A percentile compares a stretch with the other conserved stretches of the same genome.
These are phyloP conservation scores for Apteryx mantelli DNA, from an alignment of 2,113 vertebrate species.

Conservation along the genomic window DNA sequence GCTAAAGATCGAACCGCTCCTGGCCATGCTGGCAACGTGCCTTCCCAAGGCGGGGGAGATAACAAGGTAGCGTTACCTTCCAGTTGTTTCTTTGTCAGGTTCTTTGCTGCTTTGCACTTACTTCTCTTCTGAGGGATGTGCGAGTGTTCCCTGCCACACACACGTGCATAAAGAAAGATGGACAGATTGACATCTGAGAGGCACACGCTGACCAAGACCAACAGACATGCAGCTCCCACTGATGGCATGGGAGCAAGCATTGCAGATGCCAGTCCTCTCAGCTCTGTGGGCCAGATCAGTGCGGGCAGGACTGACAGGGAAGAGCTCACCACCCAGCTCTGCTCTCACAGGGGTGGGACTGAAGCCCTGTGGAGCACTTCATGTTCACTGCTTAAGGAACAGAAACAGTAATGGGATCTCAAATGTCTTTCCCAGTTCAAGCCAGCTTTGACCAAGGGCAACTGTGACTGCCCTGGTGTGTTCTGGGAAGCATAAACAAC, in stretches of 20 bases:
- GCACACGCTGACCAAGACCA: background rate
- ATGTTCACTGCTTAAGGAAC: background rate
- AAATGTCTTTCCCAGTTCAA: background rate
- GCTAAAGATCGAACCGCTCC: background rate
- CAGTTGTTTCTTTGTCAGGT: background rate
- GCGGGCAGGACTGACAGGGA: background rate
- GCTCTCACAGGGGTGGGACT: fast-evolving
- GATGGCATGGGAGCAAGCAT: background rate
- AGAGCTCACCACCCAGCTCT: background rate
- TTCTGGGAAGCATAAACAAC: background rate
- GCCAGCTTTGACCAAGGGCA: background rate
- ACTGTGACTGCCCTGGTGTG: background rate
- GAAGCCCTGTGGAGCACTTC: background rate
- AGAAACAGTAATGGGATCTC: background rate
- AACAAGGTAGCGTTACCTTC: background rate
- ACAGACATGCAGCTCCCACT: background rate
- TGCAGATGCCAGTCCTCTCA: background rate
- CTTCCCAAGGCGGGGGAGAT: background rate
- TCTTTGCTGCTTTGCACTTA: background rate
- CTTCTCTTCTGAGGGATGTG: background rate
- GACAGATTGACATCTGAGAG: background rate
- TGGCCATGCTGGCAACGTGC: background rate
- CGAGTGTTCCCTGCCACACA: background rate
- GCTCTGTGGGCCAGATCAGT: background rate
- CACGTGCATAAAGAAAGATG: background rate